Conservation (phyloP, 2,797 vertebrate genomes). For the Notamacropus eugenii region DNA sequence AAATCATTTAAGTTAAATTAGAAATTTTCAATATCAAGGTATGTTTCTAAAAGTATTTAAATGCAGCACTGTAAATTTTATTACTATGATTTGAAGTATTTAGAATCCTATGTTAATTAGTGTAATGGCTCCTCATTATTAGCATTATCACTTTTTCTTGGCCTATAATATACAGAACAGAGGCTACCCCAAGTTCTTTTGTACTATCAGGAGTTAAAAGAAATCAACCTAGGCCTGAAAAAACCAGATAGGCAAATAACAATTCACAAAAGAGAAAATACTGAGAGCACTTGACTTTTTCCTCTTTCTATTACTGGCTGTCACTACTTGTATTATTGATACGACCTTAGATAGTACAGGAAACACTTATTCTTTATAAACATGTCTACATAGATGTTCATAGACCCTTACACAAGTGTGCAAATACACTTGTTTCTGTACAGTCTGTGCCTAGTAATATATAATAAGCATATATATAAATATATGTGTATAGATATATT, state of each 20-base stretch:
- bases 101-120: background rate
- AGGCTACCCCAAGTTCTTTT: background rate
- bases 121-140: background rate
- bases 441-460: background rate
- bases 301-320: background rate
- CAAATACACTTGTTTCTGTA: background rate
- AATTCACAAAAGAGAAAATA: constrained; percentile 37
- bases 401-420: background rate
- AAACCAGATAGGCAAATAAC: constrained; percentile 20
- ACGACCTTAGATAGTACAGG: background rate
- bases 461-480: background rate
- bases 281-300: background rate
- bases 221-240: constrained; percentile 27
- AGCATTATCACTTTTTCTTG: background rate
- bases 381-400: background rate
- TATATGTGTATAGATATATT: background rate
- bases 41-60: background rate
- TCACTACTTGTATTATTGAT: background rate
- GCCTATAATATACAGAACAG: background rate
- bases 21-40: background rate
- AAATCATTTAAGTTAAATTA: background rate
- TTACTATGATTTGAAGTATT: background rate
- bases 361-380: background rate
- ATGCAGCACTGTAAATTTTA: background rate
- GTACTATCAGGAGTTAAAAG: constrained; percentile 8